Evolutionary conservation across 2,113 vertebrate species (phyloP).

Genomic region (Prietella phreatophila): DNA sequence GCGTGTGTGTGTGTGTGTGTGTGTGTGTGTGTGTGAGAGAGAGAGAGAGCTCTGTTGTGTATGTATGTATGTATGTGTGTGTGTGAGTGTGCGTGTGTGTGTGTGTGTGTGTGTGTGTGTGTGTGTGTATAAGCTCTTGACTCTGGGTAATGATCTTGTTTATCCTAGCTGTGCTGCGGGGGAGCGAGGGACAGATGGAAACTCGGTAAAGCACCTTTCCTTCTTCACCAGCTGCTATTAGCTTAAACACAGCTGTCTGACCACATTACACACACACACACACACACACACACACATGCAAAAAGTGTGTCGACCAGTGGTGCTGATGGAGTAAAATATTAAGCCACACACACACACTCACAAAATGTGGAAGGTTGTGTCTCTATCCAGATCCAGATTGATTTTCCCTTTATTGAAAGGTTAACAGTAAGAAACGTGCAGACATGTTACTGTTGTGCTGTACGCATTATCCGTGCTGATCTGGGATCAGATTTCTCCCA

Average conservation of each 20-base stretch:
- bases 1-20: too few relatives aligned
- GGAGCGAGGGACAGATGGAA: slow-evolving; percentile 32
- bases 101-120: slow-evolving; percentile 18
- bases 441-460: not conserved
- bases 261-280: slow-evolving; percentile 47
- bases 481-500: not conserved
- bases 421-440: not conserved
- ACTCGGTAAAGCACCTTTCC: not conserved
- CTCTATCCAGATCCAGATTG: not conserved
- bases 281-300: not conserved
- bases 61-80: not conserved
- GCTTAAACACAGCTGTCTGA: slow-evolving; percentile 63
- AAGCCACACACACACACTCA: slow-evolving; percentile 41
- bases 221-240: slow-evolving; percentile 59
- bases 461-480: not conserved
- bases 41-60: too few relatives aligned
- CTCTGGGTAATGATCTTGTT: slow-evolving; percentile 33
- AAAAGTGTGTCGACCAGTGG: slow-evolving; percentile 32
- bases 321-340: slow-evolving; percentile 59
- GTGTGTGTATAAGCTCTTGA: not conserved
- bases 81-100: not conserved
- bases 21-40: too few relatives aligned
- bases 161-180: slow-evolving; percentile 7
- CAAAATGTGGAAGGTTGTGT: not conserved
- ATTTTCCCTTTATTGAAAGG: not conserved